Evolutionary conservation across 35 echinoderm and acorn worm genomes (phyloP).

Genomic region (Apostichopus californicus): DNA sequence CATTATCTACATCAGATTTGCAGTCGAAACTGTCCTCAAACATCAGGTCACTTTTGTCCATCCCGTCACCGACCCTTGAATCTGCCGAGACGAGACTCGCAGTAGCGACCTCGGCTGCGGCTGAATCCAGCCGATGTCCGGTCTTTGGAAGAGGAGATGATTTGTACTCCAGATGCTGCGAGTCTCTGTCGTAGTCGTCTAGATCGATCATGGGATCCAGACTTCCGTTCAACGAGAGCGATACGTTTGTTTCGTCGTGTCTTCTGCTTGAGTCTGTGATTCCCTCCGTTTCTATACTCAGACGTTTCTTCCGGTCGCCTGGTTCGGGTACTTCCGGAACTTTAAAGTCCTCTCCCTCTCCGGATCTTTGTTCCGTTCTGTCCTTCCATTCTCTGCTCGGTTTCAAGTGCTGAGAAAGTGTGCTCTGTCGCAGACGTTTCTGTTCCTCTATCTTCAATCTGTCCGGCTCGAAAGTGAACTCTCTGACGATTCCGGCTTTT

Average conservation of each 20-base stretch:
- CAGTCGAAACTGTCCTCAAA: slow-evolving; percentile 2
- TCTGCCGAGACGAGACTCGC: not conserved
- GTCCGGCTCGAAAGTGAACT: not conserved
- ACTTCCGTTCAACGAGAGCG: not conserved
- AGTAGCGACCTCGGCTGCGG: no score
- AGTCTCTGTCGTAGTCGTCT: slow-evolving; percentile 1
- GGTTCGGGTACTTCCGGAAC: not conserved
- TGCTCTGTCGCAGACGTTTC: not conserved
- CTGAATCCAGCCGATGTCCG: no score
- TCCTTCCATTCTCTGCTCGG: not conserved
- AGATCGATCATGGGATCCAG: not conserved
- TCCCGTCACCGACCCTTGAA: not conserved
- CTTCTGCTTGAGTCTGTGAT: not conserved
- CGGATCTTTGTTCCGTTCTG: not conserved
- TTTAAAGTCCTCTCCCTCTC: not conserved
- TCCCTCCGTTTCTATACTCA: not conserved
- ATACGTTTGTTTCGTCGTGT: not conserved
- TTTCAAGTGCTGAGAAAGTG: slow-evolving; percentile 18
- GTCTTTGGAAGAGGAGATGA: no score
- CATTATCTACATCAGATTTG: not conserved
- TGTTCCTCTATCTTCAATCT: not conserved
- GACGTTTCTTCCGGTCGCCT: no score
- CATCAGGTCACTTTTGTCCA: not conserved
- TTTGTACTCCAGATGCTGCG: not conserved
- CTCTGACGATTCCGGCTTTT: not conserved